phyloP scores from a whole-genome alignment of 1,140 invertebrate species.

The Rhyacophila brunnea region DNA sequence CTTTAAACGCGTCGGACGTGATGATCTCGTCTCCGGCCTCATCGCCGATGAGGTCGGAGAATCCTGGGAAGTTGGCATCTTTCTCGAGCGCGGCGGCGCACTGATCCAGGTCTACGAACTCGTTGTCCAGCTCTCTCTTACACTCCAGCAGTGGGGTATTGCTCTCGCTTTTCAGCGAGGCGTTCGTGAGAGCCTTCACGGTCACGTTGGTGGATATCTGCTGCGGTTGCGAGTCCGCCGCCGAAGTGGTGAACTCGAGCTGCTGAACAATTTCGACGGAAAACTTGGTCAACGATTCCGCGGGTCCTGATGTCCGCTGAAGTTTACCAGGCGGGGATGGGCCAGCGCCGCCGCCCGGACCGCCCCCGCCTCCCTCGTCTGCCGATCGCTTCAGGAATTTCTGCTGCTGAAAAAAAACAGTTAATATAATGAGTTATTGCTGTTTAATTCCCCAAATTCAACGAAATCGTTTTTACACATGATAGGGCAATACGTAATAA shows the following conservation, averaged over 20 bases:
- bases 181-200: slow-evolving; percentile 82
- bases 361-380: slow-evolving; percentile 77
- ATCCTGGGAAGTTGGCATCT: slow-evolving; percentile 75
- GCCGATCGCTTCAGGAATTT: slow-evolving; percentile 74
- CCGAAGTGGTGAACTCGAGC: slow-evolving; percentile 81
- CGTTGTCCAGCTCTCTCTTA: slow-evolving; percentile 81
- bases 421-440: neutral
- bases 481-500: no score
- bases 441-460: no score
- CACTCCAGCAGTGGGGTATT: slow-evolving; percentile 68
- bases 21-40: slow-evolving; percentile 79
- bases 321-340: slow-evolving; percentile 35
- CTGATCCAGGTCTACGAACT: slow-evolving; percentile 78
- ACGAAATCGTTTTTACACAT: no score
- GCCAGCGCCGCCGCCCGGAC: slow-evolving; percentile 58
- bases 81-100: slow-evolving; percentile 78
- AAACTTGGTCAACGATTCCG: slow-evolving; percentile 74
- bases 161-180: slow-evolving; percentile 76
- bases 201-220: slow-evolving; percentile 92
- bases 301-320: slow-evolving; percentile 38
- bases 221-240: slow-evolving; percentile 78
- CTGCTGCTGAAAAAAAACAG: slow-evolving; percentile 69
- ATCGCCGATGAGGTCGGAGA: slow-evolving; percentile 78
- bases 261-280: slow-evolving; percentile 90
- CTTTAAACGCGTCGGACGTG: slow-evolving; percentile 80